Base-by-base conservation (phyloP, 2,797 vertebrate genomes). In the Neosilurus hyrtlii region DNA sequence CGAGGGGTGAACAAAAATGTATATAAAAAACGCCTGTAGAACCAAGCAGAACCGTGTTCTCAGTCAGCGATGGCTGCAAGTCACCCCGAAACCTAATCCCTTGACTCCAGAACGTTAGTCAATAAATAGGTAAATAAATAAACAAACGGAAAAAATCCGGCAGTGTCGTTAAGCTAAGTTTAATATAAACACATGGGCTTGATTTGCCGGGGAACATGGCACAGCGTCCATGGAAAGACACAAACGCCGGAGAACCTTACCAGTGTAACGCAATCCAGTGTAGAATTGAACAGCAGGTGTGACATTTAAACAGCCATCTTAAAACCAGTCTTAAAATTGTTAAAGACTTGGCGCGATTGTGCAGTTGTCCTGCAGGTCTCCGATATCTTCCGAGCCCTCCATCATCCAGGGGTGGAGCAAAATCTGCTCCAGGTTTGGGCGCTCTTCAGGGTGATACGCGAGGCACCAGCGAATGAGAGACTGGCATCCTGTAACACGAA, bases 351-450 rank as follows among this genome's bases (percentile, higher is more conserved):
- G 87, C 26, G 89, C 86, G 2, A 90, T 89, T 81, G 88, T 79
- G 66, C 82, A 80, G 7, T 89, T 86, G 56, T 86, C 89, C 59
- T 86, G 87, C 77, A 90, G 79, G 77, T 88, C 85, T 79, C 86
- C 89, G 54, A 89, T 86, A 62, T 87, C 88, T 0, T 87, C 91
- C 1, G 80, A 87, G 20, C 72, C 82, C 85, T 91, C 88, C 90
- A 93, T 94, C 95, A 96, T 95, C 95, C 96, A 96, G 20, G 94
- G 90, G 84, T 96, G 95, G 15, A 88, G 85, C 72, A 95, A 88
- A 77, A 96, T 93, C 88, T 96, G 92, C 63, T 96, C 94, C 86
- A 96, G 86, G 4, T 90, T 92, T 0, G 96, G 95, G 16, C 96
- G 92, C 18, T 94, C 92, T 75, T 94, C 92, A 0, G 96, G 92